Percentiles rank a stretch among this genome's conserved stretches.
These are phyloP conservation scores for Parauchenoglanis ngamensis DNA, from an alignment of 2,797 vertebrate genomes.

Conservation along the genomic window DNA sequence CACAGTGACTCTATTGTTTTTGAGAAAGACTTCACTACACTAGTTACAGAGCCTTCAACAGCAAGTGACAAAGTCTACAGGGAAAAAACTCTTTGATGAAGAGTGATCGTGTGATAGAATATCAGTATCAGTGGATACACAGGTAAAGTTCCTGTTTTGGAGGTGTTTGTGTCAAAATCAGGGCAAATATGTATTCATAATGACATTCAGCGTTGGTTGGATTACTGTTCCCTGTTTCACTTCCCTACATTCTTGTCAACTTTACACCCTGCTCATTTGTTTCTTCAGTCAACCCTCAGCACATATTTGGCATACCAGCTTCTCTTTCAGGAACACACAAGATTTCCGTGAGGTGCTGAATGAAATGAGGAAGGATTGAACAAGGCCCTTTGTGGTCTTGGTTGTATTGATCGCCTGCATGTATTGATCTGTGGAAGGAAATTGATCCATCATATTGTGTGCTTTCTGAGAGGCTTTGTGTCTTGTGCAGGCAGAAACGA, in stretches of 20 bases:
- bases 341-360: constrained; percentile 12
- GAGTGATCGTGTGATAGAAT: background rate
- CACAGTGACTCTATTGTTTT: constrained; percentile 29
- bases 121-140: background rate
- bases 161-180: constrained; percentile 10
- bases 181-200: background rate
- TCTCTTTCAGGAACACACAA: background rate
- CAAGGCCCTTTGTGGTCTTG: constrained; percentile 6
- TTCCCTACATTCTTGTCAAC: constrained; percentile 32
- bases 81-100: background rate
- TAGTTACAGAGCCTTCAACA: background rate
- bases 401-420: constrained; percentile 20
- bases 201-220: background rate
- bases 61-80: background rate
- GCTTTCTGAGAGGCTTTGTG: constrained; percentile 13
- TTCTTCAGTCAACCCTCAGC: constrained; percentile 38
- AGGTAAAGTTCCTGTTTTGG: background rate
- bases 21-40: constrained; percentile 3
- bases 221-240: constrained; percentile 13
- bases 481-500: constrained; percentile 7
- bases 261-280: constrained; percentile 29
- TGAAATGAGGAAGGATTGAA: constrained; percentile 15
- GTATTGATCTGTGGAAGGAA: constrained; percentile 32
- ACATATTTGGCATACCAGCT: constrained; percentile 30
- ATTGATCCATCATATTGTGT: constrained; percentile 31